phyloP scores from a whole-genome alignment of 2,888 invertebrate genomes.

The Gymnoscelis rufifasciata region DNA sequence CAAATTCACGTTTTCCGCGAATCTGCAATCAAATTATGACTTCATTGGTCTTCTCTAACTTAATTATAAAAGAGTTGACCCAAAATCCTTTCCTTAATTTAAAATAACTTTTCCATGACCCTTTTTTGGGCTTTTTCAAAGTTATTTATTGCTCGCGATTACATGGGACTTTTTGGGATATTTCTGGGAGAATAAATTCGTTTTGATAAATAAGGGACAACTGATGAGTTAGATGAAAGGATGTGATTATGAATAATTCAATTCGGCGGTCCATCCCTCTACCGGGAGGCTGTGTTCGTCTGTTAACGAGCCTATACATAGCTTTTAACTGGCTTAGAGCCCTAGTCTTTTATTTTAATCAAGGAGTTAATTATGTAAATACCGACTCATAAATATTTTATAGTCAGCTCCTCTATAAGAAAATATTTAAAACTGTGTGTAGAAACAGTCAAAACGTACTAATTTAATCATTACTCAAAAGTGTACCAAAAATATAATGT shows the following conservation, averaged over 20 bases:
- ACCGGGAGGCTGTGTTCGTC: too few relatives aligned
- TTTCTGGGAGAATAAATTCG: slow-evolving; percentile 10
- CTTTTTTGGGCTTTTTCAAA: slow-evolving; percentile 26
- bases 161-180: slow-evolving; percentile 10
- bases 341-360: background rate
- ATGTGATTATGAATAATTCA: slow-evolving; percentile 14
- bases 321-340: too few relatives aligned
- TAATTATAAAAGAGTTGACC: slow-evolving; percentile 35
- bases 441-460: too few relatives aligned
- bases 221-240: slow-evolving; percentile 10
- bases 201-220: slow-evolving; percentile 13
- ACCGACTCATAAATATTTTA: too few relatives aligned
- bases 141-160: slow-evolving; percentile 29
- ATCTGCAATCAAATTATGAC: slow-evolving; percentile 21
- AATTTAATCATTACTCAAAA: too few relatives aligned
- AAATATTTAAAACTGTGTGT: too few relatives aligned
- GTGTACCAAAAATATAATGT: too few relatives aligned
- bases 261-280: slow-evolving; percentile 3
- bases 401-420: too few relatives aligned
- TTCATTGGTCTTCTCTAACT: slow-evolving; percentile 25
- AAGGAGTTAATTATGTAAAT: too few relatives aligned
- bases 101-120: slow-evolving; percentile 34
- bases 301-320: too few relatives aligned
- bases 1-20: slow-evolving; percentile 9
- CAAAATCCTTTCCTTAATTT: slow-evolving; percentile 24